phyloP scores from a whole-genome alignment of 2,888 invertebrate species.

The Sisyra nigra region DNA sequence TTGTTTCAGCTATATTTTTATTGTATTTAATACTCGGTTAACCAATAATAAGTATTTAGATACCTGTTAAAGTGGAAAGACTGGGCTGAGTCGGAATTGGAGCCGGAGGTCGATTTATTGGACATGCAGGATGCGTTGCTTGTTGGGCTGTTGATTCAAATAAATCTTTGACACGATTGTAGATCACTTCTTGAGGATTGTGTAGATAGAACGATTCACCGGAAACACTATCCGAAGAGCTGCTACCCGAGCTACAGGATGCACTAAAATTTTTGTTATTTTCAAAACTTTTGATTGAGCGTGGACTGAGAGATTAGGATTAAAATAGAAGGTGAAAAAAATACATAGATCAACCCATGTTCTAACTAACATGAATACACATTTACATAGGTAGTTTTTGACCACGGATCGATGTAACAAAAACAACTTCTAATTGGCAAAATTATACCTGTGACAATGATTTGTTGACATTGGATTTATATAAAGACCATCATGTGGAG shows the following conservation, averaged over 20 bases:
- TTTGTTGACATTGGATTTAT: constrained; percentile 59
- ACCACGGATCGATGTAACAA: too few species aligned
- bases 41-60: not conserved
- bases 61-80: constrained; percentile 7
- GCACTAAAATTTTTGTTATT: constrained; percentile 1
- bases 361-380: too few species aligned
- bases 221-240: constrained; percentile 32
- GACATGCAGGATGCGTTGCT: constrained; percentile 14
- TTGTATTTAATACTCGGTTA: too few species aligned
- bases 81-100: constrained; percentile 26
- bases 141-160: constrained; percentile 41
- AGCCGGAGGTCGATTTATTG: constrained; percentile 19
- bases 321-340: too few species aligned
- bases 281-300: too few species aligned
- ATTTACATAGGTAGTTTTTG: too few species aligned
- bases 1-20: too few species aligned
- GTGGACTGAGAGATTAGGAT: too few species aligned
- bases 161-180: constrained; percentile 70
- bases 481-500: constrained; percentile 62
- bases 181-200: constrained; percentile 61
- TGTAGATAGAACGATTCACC: constrained; percentile 74
- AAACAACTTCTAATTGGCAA: too few species aligned
- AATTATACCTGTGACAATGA: constrained; percentile 23
- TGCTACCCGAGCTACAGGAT: constrained; percentile 20
- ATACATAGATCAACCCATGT: too few species aligned